Evolutionary conservation across 2,113 vertebrate genomes (phyloP), one percentile per base, ranked within the genome.

Genomic region (Atherinomorus stipes): DNA sequence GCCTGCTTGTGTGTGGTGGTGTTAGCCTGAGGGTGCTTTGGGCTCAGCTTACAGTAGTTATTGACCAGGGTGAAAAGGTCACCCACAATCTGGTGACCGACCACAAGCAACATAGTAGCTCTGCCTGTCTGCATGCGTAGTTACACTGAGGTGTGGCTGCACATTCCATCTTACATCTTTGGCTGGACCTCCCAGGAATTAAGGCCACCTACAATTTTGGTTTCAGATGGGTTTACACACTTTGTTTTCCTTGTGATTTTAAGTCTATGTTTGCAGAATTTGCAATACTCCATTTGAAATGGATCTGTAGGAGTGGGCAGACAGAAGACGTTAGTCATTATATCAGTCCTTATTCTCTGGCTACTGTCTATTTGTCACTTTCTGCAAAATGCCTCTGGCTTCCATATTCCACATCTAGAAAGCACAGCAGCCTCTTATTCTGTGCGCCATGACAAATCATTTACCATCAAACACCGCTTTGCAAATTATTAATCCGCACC

Each of bases 21-120:
- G 31, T 67, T 66, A 52, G 66, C 74, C 77, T 71, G 45, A 71
- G 67, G 71, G 75, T 40, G 57, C 63, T 57, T 53, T 19, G 52
- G 38, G 65, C 77, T 89, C 73, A 12, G 16, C 61, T 83, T 85
- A 80, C 86, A 66, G 42, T 65, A 52, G 45, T 73, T 75, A 81
- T 80, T 87, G 78, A 86, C 58, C 44, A 0, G 57, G 82, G 82
- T 88, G 34, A 78, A 83, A 51, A 70, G 86, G 83, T 89, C 86
- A 49, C 19, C 51, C 51, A 53, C 74, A 56, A 42, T 61, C 69
- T 31, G 40, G 70, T 74, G 78, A 76, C 23, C 2, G 5, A 75
- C 60, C 69, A 64, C 26, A 74, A 74, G 34, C 61, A 3, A 69
- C 80, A 73, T 74, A 80, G 58, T 60, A 37, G 57, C 28, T 21